Evolutionary conservation across 2,797 vertebrate genomes (phyloP).

Genomic region (Cichlasoma orientale): DNA sequence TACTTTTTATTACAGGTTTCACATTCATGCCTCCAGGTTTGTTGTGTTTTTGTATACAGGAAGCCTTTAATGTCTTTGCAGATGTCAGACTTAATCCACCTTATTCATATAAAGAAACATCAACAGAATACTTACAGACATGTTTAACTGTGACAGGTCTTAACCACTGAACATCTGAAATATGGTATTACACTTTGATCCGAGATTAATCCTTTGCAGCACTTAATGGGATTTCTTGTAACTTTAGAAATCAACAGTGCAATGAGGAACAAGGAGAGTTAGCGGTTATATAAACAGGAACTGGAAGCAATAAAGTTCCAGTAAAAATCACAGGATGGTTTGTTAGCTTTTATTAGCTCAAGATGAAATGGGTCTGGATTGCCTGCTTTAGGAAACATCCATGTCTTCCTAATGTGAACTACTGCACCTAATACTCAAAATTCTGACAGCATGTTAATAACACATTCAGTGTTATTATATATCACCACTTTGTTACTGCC

Average conservation of each 20-base stretch:
- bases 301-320: background rate
- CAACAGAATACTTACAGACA: background rate
- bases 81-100: slow-evolving; percentile 3
- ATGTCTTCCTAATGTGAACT: slow-evolving; percentile 12
- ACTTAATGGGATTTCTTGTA: background rate
- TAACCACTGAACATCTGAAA: slow-evolving; percentile 10
- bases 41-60: slow-evolving; percentile 19
- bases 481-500: slow-evolving; percentile 32
- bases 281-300: background rate
- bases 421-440: background rate
- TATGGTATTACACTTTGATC: background rate
- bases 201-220: slow-evolving; percentile 4
- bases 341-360: background rate
- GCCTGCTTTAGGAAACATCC: background rate
- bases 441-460: background rate
- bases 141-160: background rate
- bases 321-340: slow-evolving; percentile 3
- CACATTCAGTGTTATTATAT: slow-evolving; percentile 29
- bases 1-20: slow-evolving; percentile 39
- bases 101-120: background rate
- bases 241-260: background rate
- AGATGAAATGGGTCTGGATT: background rate
- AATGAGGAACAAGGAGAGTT: background rate
- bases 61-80: slow-evolving; percentile 38
- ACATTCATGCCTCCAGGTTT: slow-evolving; percentile 31